Percentiles rank a stretch among this genome's conserved stretches.
Conservation (phyloP, 2,113 vertebrate species). For the Atractosteus spatula region DNA sequence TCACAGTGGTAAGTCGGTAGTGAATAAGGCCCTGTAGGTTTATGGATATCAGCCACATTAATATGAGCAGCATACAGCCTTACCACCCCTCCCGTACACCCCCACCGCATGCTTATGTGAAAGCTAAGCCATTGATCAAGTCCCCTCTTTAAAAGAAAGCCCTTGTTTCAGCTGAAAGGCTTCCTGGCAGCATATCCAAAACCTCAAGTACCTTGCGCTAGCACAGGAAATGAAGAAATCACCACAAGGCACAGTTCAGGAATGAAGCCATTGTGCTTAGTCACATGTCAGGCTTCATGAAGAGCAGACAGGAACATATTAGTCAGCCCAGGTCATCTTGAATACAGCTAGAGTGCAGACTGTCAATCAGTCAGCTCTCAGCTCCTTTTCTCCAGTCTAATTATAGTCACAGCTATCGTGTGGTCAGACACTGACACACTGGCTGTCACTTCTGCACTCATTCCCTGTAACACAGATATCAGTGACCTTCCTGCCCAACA, state of each 20-base stretch:
- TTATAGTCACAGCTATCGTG: background rate
- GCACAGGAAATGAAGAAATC: constrained; percentile 70
- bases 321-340: background rate
- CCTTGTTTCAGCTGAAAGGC: constrained; percentile 39
- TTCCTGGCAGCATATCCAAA: constrained; percentile 29
- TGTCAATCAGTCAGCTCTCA: constrained; percentile 14
- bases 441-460: background rate
- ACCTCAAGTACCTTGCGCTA: constrained; percentile 28
- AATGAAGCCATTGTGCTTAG: constrained; percentile 52
- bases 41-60: constrained; percentile 26
- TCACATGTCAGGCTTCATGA: constrained; percentile 59
- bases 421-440: background rate
- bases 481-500: background rate
- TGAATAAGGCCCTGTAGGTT: constrained; percentile 47
- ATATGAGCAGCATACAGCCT: constrained; percentile 8
- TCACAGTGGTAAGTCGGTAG: constrained; percentile 23
- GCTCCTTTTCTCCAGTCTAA: constrained; percentile 6
- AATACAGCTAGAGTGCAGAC: constrained; percentile 3
- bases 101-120: constrained; percentile 36
- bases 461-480: background rate
- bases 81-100: background rate
- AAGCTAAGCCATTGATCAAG: constrained; percentile 48
- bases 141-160: constrained; percentile 40
- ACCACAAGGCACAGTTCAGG: constrained; percentile 55
- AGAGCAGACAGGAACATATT: constrained; percentile 47